Percentiles rank a stretch among this genome's conserved stretches.
These are phyloP conservation scores for Eremobia ochroleuca DNA, from an alignment of 2,888 invertebrate genomes.

Conservation along the genomic window DNA sequence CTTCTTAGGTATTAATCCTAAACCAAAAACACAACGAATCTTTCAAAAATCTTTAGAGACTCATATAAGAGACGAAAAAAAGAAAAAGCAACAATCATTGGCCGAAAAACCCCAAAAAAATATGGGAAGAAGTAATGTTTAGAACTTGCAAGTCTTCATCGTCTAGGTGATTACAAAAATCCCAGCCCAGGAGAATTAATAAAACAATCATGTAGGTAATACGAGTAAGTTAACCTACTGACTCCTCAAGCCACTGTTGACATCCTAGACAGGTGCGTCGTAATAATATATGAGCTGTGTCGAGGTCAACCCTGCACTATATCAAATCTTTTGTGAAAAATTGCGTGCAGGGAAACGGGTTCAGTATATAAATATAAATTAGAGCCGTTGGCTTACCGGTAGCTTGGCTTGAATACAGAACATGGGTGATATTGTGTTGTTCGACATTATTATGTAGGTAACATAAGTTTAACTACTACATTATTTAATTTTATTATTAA, in stretches of 20 bases:
- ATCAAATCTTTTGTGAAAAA: constrained; percentile 64
- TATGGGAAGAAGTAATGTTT: background rate
- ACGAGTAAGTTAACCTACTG: constrained; percentile 52
- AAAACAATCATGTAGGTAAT: background rate
- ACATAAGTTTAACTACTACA: background rate
- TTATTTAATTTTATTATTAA: background rate
- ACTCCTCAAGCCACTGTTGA: background rate
- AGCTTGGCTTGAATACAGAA: constrained; percentile 33
- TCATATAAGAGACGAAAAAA: background rate
- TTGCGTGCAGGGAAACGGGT: constrained; percentile 51
- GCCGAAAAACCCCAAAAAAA: background rate
- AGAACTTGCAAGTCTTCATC: background rate
- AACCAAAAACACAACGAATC: background rate
- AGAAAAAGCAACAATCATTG: too few species aligned
- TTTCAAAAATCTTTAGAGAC: too few species aligned
- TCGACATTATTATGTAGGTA: background rate
- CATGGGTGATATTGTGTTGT: constrained; percentile 1
- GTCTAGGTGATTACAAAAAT: background rate
- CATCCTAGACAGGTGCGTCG: constrained; percentile 58
- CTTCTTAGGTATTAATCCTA: background rate
- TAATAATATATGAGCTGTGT: constrained; percentile 61
- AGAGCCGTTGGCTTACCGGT: constrained; percentile 38
- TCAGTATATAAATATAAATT: constrained; percentile 63
- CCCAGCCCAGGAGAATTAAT: background rate
- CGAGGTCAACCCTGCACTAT: constrained; percentile 62